Conservation (phyloP, 2,888 invertebrate genomes). For the Pammene fasciana region DNA sequence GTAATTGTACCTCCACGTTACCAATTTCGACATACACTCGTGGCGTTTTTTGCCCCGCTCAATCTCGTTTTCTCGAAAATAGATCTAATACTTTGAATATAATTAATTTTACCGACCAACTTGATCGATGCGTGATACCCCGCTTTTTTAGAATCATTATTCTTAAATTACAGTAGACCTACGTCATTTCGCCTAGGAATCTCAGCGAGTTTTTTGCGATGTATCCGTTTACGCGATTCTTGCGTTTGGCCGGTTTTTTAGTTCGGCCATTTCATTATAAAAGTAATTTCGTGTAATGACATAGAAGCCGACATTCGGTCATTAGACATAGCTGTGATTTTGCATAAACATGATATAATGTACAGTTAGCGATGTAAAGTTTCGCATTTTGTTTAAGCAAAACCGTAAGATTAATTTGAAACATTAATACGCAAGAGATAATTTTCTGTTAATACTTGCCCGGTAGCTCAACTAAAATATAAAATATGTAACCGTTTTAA, state of each 20-base stretch:
- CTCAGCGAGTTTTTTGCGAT: constrained; percentile 60
- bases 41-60: constrained; percentile 67
- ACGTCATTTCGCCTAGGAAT: constrained; percentile 74
- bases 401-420: constrained; percentile 1
- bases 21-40: constrained; percentile 77
- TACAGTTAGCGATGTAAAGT: constrained; percentile 32
- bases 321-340: constrained; percentile 33
- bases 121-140: constrained; percentile 80
- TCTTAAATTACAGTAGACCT: constrained; percentile 74
- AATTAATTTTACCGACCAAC: constrained; percentile 76
- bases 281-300: constrained; percentile 64
- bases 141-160: constrained; percentile 71
- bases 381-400: constrained; percentile 14
- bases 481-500: neutral
- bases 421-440: neutral
- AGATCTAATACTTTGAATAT: constrained; percentile 81
- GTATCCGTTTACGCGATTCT: constrained; percentile 73
- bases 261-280: constrained; percentile 64
- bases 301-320: constrained; percentile 36
- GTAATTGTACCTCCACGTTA: constrained; percentile 78
- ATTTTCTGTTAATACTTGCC: neutral
- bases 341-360: constrained; percentile 30
- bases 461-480: neutral
- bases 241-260: constrained; percentile 62
- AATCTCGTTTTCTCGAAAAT: constrained; percentile 81